Base-by-base conservation (phyloP, 2,888 invertebrate species). In the Eilema sororculum region DNA sequence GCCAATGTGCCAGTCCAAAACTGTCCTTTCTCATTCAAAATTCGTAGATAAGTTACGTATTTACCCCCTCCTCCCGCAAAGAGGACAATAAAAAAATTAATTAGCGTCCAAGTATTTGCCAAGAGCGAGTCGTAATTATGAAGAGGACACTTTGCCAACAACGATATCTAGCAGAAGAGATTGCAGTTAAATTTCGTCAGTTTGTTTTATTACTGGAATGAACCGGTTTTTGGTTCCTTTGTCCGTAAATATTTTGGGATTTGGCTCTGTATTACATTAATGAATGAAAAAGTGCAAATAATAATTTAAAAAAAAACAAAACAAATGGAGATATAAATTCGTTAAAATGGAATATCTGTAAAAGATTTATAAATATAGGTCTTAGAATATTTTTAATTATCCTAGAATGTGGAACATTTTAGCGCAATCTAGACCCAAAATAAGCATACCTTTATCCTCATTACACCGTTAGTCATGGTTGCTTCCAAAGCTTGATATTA, bases 191-290 rank as follows among this genome's bases (percentile, higher is more conserved):
- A 91, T 90, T 75, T 70, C 73, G 78, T 76, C 73, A 71, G 41
- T 72, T 83, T 91, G 89, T 92, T 91, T 92, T 91, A 92, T 92
- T 88, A 89, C 84, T 86, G 89, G 90, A 91, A 91, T 92, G 91
- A 93, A 91, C 92, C 90, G 89, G 91, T 92, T 93, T 90, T 90
- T 88, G 89, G 88, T 87, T 84, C 13, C 3, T 65, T 65, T n/a
- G n/a, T 52, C 5, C 22, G 85, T 90, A 88, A 88, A 91, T 92
- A 89, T 91, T 91, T 86, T 89, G 85, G 85, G 88, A 85, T 73
- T 81, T 58, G 37, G 70, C 69, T 77, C 58, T 72, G 67, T 69
- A 58, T 66, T 59, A 28, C 20, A 59, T 59, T 52, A n/a, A 52
- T 46, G 4, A 46, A 46, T 52, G n/a, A 3, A n/a, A 52, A 52